These are phyloP conservation scores for Zelleria hepariella DNA, from an alignment of 2,888 invertebrate species.

Conservation along the genomic window DNA sequence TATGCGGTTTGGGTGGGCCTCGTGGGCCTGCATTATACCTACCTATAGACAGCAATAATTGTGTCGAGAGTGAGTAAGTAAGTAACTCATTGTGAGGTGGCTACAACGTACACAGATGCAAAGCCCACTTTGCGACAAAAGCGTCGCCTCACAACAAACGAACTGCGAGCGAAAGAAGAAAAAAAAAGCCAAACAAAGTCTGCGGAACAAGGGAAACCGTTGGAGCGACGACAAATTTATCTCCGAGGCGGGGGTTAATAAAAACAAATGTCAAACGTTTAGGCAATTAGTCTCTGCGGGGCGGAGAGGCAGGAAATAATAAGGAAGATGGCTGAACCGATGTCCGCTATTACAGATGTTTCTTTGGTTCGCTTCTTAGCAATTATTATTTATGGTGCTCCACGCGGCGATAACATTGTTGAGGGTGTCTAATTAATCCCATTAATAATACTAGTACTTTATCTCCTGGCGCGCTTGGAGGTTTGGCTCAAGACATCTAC, in stretches of 20 bases:
- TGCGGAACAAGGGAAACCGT: background rate
- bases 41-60: too few relatives aligned
- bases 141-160: background rate
- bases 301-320: background rate
- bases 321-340: background rate
- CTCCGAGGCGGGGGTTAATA: conserved; percentile 4
- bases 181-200: background rate
- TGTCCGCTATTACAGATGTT: background rate
- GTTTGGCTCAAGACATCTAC: too few relatives aligned
- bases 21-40: too few relatives aligned
- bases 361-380: background rate
- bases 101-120: background rate
- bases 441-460: too few relatives aligned
- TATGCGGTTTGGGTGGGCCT: too few relatives aligned
- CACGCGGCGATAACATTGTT: too few relatives aligned
- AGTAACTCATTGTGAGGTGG: too few relatives aligned
- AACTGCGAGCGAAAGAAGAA: background rate
- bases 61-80: too few relatives aligned
- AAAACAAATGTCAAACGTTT: conserved; percentile 14
- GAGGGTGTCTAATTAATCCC: too few relatives aligned
- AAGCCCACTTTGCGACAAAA: background rate
- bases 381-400: background rate
- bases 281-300: conserved; percentile 12
- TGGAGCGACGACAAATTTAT: background rate
- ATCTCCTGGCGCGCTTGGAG: too few relatives aligned